Evolutionary conservation across 2,797 vertebrate genomes (phyloP).

Genomic region (Tinamus major): DNA sequence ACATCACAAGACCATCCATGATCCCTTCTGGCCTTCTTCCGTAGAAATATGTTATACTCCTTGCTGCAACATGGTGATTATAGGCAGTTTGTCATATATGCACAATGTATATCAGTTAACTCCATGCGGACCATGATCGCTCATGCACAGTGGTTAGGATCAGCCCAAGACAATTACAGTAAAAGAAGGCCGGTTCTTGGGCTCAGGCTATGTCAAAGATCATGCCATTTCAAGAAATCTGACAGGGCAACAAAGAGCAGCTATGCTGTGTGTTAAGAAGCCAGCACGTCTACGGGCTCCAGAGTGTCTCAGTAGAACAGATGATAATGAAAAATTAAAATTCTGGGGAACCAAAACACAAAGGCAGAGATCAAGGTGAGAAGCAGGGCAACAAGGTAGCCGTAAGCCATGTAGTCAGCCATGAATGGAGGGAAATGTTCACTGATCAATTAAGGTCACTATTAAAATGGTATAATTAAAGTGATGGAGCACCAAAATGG

Average conservation of each 20-base stretch:
- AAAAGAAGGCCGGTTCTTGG: not conserved
- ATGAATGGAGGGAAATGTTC: not conserved
- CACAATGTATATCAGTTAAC: not conserved
- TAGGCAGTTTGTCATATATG: too few species aligned
- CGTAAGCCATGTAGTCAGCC: not conserved
- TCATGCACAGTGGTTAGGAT: not conserved
- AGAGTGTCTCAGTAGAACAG: too few species aligned
- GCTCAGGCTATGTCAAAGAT: not conserved
- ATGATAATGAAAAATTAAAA: not conserved
- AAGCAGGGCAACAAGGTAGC: not conserved
- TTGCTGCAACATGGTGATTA: not conserved
- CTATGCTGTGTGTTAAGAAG: not conserved
- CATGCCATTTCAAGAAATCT: not conserved
- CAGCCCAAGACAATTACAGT: not conserved
- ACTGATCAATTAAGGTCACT: not conserved
- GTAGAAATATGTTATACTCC: not conserved
- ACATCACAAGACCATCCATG: rapidly evolving
- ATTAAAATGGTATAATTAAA: too few species aligned
- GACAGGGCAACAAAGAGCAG: not conserved
- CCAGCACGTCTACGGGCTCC: not conserved
- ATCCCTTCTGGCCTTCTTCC: not conserved
- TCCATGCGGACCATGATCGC: not conserved
- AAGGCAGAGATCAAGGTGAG: not conserved
- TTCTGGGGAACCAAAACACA: not conserved
- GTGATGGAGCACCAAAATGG: not conserved